phyloP scores from a whole-genome alignment of 2,888 invertebrate species.

The Pristionchus japonicus region DNA sequence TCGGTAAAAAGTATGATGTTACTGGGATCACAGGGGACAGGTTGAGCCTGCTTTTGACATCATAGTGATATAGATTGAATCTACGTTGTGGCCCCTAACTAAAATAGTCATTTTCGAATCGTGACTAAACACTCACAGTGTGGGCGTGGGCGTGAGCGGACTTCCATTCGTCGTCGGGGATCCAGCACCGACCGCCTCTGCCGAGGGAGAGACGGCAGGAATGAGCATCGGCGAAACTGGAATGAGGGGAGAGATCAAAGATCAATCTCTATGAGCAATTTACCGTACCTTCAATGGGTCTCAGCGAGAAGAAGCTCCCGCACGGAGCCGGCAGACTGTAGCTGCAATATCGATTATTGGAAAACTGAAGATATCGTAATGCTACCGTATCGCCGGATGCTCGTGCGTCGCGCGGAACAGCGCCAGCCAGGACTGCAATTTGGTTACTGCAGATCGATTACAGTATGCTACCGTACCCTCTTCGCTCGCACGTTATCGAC shows the following conservation, averaged over 20 bases:
- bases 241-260: neutral
- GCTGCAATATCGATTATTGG: neutral
- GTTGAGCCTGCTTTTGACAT: too few relatives aligned
- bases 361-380: neutral
- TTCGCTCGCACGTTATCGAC: neutral
- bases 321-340: neutral
- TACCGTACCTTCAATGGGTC: neutral
- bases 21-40: too few relatives aligned
- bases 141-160: neutral
- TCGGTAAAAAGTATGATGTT: too few relatives aligned
- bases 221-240: neutral
- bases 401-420: neutral
- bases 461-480: neutral
- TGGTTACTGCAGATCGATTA: neutral
- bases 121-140: too few relatives aligned
- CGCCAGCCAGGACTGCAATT: neutral
- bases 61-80: too few relatives aligned
- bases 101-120: too few relatives aligned
- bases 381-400: constrained; percentile 4
- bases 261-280: neutral
- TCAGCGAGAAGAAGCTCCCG: constrained; percentile 8
- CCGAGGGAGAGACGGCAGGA: neutral
- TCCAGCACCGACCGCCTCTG: neutral
- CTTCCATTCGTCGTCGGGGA: neutral
- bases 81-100: too few relatives aligned